Evolutionary conservation across 2,888 invertebrate species (phyloP).

Genomic region (Camptogramma bilineatum): DNA sequence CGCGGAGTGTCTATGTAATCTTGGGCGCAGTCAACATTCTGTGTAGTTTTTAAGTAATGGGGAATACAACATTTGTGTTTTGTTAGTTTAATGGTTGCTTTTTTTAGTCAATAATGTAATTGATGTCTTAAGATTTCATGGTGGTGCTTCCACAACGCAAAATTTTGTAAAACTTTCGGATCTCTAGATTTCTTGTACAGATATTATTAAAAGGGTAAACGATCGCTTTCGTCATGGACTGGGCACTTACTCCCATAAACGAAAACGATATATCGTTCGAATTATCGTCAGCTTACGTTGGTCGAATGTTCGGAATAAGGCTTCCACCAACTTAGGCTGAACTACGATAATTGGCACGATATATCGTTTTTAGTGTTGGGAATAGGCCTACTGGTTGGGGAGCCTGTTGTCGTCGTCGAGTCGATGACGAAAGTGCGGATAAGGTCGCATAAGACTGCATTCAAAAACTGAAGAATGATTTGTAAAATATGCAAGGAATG

Average conservation of each 20-base stretch:
- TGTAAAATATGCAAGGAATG: constrained; percentile 31
- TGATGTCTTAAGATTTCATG: constrained; percentile 16
- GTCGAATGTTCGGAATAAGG: too few relatives aligned
- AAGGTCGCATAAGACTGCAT: constrained; percentile 35
- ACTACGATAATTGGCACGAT: not conserved
- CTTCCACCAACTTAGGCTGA: too few relatives aligned
- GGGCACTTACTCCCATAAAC: not conserved
- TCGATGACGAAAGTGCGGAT: constrained; percentile 19
- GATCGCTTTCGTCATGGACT: constrained; percentile 16
- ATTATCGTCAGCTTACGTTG: too few relatives aligned
- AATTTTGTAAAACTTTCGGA: constrained; percentile 22
- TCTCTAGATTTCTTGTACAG: constrained; percentile 37
- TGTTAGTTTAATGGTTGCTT: constrained; percentile 40
- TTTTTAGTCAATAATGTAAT: constrained; percentile 34
- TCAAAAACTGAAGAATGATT: constrained; percentile 27
- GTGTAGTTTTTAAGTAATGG: constrained; percentile 40
- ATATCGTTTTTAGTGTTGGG: not conserved
- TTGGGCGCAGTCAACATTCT: constrained; percentile 31
- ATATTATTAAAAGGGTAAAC: constrained; percentile 17
- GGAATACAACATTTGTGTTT: constrained; percentile 37
- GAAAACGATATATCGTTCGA: too few relatives aligned
- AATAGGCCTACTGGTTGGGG: too few relatives aligned
- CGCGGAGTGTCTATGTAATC: not conserved
- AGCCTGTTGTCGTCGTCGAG: not conserved
- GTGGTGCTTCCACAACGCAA: constrained; percentile 26